These are phyloP conservation scores for Melitaea cinxia DNA, from an alignment of 1,140 invertebrate genomes.

Conservation along the genomic window DNA sequence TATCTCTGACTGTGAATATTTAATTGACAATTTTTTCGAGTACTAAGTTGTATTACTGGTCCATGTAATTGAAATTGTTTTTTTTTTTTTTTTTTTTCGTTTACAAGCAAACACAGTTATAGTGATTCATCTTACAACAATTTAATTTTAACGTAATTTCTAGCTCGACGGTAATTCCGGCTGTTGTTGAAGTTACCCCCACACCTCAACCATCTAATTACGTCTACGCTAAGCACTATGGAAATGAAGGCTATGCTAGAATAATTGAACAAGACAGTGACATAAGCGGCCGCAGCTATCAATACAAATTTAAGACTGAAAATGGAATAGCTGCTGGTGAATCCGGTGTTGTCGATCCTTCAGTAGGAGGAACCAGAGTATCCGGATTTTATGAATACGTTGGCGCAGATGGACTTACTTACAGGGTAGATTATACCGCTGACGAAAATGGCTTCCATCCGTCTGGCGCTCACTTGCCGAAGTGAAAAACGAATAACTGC, in stretches of 20 bases:
- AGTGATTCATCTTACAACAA: no score
- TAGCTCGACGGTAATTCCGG: slow-evolving; percentile 8
- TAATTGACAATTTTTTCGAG: no score
- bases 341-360: slow-evolving; percentile 75
- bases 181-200: slow-evolving; percentile 21
- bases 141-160: slow-evolving; percentile 14
- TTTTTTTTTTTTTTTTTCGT: no score
- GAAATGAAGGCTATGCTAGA: slow-evolving; percentile 49
- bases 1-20: no score
- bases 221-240: slow-evolving; percentile 40
- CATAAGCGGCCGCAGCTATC: slow-evolving; percentile 57
- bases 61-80: no score
- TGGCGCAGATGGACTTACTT: slow-evolving; percentile 81
- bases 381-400: slow-evolving; percentile 84
- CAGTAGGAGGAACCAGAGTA: slow-evolving; percentile 83
- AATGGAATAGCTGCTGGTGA: slow-evolving; percentile 76
- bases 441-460: slow-evolving; percentile 86
- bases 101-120: no score
- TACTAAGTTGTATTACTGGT: no score
- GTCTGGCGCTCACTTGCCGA: slow-evolving; percentile 79
- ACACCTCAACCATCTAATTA: slow-evolving; percentile 26
- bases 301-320: slow-evolving; percentile 67
- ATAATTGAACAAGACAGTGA: slow-evolving; percentile 66
- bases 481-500: slow-evolving; percentile 12
- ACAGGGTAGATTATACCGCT: slow-evolving; percentile 84